Percentiles rank a stretch among this genome's conserved stretches.
These are phyloP conservation scores for Pseudomyrmex cubaensis DNA, from an alignment of 1,140 invertebrate genomes.

Conservation along the genomic window DNA sequence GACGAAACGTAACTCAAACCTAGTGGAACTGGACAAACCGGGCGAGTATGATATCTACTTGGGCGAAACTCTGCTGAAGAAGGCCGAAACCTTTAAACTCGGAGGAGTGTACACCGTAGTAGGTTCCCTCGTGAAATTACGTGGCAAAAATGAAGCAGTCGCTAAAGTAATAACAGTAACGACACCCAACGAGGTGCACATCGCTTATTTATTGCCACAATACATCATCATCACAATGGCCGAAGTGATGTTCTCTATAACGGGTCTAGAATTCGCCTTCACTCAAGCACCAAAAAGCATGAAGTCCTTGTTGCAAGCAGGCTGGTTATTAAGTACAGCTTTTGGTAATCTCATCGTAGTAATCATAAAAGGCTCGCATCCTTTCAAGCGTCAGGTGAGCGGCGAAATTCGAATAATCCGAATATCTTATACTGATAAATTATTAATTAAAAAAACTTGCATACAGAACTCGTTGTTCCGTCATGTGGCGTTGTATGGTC, in stretches of 20 bases:
- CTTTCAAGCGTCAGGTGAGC: slow-evolving; percentile 88
- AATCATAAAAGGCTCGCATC: slow-evolving; percentile 89
- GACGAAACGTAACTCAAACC: fast-evolving
- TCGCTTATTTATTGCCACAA: slow-evolving; percentile 94
- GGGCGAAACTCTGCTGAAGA: slow-evolving; percentile 72
- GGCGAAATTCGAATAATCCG: too few species aligned
- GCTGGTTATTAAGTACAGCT: slow-evolving; percentile 95
- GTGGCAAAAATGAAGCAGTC: slow-evolving; percentile 54
- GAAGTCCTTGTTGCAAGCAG: slow-evolving; percentile 96
- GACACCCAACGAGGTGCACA: slow-evolving; percentile 90
- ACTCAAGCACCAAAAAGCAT: slow-evolving; percentile 95
- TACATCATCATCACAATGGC: slow-evolving; percentile 94
- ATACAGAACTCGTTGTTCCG: too few species aligned
- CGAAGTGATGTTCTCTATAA: slow-evolving; percentile 95
- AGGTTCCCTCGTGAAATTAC: slow-evolving; percentile 76
- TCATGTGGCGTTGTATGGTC: too few species aligned
- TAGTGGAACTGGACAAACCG: slow-evolving; percentile 79
- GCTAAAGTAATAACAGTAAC: slow-evolving; percentile 85
- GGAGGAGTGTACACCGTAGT: slow-evolving; percentile 87
- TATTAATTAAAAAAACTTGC: too few species aligned
- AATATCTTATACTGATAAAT: too few species aligned
- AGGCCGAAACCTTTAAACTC: slow-evolving; percentile 80
- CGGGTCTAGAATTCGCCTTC: slow-evolving; percentile 96
- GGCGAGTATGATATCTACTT: slow-evolving; percentile 81
- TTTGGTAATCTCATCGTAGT: slow-evolving; percentile 96